Conservation (phyloP, 1,140 invertebrate species). For the Ceratosolen solmsi region DNA sequence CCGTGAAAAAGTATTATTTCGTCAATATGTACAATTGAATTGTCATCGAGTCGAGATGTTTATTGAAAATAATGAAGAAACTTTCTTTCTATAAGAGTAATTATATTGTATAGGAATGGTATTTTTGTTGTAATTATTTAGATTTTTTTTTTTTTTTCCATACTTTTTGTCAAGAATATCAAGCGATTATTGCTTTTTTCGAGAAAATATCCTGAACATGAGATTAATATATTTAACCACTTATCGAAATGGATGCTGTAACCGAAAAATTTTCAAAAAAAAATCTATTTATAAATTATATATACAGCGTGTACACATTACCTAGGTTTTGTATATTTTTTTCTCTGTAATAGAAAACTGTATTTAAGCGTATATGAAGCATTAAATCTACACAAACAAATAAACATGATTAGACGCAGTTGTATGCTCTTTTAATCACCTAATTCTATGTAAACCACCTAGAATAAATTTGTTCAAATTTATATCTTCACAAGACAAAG, state of each 20-base stretch:
- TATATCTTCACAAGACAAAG: too few species aligned
- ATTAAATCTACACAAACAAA: constrained; percentile 70
- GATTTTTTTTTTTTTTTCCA: constrained; percentile 46
- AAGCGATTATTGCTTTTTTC: constrained; percentile 52
- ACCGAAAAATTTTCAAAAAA: constrained; percentile 59
- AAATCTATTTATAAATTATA: constrained; percentile 67
- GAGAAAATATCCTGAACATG: constrained; percentile 54
- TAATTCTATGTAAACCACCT: too few species aligned
- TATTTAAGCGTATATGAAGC: constrained; percentile 72
- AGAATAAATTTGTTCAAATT: too few species aligned
- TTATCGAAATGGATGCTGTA: constrained; percentile 65
- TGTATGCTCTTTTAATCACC: background rate
- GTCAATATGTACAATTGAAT: constrained; percentile 68
- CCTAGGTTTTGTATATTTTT: constrained; percentile 70
- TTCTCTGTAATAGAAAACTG: constrained; percentile 71
- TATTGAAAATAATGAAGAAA: constrained; percentile 47
- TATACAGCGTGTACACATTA: constrained; percentile 70
- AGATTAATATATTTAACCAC: constrained; percentile 71
- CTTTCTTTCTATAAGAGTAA: constrained; percentile 53
- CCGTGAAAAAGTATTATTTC: constrained; percentile 69
- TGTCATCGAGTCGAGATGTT: constrained; percentile 55
- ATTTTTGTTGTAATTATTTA: constrained; percentile 23
- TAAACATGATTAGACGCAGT: constrained; percentile 70
- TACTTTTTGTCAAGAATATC: constrained; percentile 53
- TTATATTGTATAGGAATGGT: constrained; percentile 54